phyloP scores from a whole-genome alignment of 1,140 invertebrate species.

The Trichogramma pretiosum region DNA sequence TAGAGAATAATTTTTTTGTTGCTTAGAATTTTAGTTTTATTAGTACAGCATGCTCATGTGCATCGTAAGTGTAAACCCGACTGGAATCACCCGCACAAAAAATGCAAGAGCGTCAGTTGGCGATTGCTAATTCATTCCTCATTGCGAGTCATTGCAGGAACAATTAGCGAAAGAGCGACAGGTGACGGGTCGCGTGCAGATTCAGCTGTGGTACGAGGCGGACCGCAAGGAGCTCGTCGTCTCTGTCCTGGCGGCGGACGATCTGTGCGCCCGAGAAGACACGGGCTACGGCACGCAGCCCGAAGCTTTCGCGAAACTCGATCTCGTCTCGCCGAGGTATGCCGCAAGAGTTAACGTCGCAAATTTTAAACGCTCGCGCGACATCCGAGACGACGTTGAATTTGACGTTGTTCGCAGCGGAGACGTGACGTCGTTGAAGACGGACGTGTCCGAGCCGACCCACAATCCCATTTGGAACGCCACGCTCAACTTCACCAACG shows the following conservation, averaged over 20 bases:
- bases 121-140: neutral
- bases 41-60: too few relatives aligned
- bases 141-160: slow-evolving; percentile 44
- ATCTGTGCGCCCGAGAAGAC: slow-evolving; percentile 68
- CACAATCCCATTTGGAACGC: slow-evolving; percentile 85
- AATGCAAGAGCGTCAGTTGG: neutral
- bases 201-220: slow-evolving; percentile 78
- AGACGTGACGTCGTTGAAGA: slow-evolving; percentile 63
- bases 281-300: slow-evolving; percentile 64
- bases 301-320: slow-evolving; percentile 73
- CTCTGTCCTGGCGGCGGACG: slow-evolving; percentile 73
- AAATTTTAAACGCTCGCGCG: too few relatives aligned
- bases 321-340: slow-evolving; percentile 68
- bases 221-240: slow-evolving; percentile 73
- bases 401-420: slow-evolving; percentile 54
- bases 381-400: too few relatives aligned
- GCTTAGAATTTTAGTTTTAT: too few relatives aligned
- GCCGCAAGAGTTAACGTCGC: slow-evolving; percentile 25
- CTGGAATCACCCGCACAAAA: too few relatives aligned
- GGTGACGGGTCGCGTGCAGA: slow-evolving; percentile 67
- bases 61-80: too few relatives aligned
- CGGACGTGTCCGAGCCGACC: slow-evolving; percentile 70
- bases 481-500: slow-evolving; percentile 70
- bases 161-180: slow-evolving; percentile 64
- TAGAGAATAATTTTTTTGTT: too few relatives aligned